A percentile compares a stretch with the other conserved stretches of the same genome.
Evolutionary conservation across 2,113 vertebrate species (phyloP).

Genomic region (Pavo muticus): DNA sequence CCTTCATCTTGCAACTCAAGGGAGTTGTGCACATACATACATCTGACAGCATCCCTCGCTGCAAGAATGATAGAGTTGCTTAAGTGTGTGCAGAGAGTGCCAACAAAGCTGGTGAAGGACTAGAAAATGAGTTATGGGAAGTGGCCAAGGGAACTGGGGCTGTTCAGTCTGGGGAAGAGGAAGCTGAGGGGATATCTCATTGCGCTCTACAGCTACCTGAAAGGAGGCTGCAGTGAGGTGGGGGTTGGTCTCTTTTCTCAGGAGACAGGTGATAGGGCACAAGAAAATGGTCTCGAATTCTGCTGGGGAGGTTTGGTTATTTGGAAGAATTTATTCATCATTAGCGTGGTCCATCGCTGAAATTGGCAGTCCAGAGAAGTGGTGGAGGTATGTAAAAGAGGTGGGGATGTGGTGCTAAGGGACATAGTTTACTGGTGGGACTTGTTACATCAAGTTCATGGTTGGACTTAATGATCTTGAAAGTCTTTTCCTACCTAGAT

Average conservation of each 20-base stretch:
- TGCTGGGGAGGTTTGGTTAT: not conserved
- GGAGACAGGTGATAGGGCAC: not conserved
- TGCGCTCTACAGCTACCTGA: not conserved
- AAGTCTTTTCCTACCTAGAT: not conserved
- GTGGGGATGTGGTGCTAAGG: not conserved
- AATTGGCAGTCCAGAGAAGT: not conserved
- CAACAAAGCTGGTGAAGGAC: not conserved
- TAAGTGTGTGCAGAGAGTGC: not conserved
- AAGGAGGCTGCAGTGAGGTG: not conserved
- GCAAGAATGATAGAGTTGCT: not conserved
- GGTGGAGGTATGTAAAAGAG: not conserved
- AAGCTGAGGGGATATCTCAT: not conserved
- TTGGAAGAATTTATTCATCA: not conserved
- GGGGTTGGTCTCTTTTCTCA: not conserved
- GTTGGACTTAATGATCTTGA: not conserved
- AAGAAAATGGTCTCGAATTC: not conserved
- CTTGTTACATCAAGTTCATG: not conserved
- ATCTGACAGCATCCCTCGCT: not conserved
- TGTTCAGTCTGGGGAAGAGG: not conserved
- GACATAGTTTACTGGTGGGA: not conserved
- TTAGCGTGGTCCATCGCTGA: too few species aligned
- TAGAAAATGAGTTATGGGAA: not conserved
- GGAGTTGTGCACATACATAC: not conserved
- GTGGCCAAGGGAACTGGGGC: not conserved
- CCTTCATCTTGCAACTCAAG: not conserved